phyloP scores from a whole-genome alignment of 2,797 vertebrate genomes.

The Fistularia tabacaria region DNA sequence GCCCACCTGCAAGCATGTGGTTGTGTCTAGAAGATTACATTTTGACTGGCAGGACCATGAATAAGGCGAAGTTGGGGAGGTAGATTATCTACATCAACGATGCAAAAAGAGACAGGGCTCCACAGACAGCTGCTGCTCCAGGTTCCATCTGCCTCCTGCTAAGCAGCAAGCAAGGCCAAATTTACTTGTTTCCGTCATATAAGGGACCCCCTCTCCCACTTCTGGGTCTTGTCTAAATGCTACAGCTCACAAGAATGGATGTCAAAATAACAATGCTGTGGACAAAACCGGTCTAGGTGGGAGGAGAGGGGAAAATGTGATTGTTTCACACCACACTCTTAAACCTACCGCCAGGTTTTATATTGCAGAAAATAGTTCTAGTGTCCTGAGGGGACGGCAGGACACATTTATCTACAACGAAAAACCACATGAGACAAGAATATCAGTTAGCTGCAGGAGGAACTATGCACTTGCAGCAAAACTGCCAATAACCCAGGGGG shows the following conservation, averaged over 20 bases:
- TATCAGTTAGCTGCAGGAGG: too few relatives aligned
- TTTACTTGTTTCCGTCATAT: constrained; percentile 23
- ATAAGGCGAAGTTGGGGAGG: constrained; percentile 31
- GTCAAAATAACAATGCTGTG: neutral
- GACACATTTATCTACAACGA: too few relatives aligned
- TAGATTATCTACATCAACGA: constrained; percentile 44
- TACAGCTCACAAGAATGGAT: neutral
- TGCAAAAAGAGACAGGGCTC: constrained; percentile 20
- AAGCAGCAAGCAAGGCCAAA: constrained; percentile 11
- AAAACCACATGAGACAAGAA: too few relatives aligned
- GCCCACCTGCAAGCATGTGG: constrained; percentile 8
- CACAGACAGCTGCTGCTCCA: constrained; percentile 16
- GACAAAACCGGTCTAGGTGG: too few relatives aligned
- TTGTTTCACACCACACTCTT: too few relatives aligned
- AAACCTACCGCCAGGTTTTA: too few relatives aligned
- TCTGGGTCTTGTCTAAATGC: constrained; percentile 4
- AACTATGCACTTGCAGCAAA: too few relatives aligned
- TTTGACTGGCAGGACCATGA: constrained; percentile 12
- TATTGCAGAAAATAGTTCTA: too few relatives aligned
- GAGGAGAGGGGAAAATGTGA: too few relatives aligned
- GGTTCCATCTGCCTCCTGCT: constrained; percentile 38
- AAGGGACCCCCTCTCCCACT: constrained; percentile 2
- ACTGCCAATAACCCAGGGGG: too few relatives aligned
- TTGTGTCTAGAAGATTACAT: constrained; percentile 35
- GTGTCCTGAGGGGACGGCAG: too few relatives aligned